Evolutionary conservation across 2,113 vertebrate species (phyloP).

Genomic region (Phrynocephalus versicolor): DNA sequence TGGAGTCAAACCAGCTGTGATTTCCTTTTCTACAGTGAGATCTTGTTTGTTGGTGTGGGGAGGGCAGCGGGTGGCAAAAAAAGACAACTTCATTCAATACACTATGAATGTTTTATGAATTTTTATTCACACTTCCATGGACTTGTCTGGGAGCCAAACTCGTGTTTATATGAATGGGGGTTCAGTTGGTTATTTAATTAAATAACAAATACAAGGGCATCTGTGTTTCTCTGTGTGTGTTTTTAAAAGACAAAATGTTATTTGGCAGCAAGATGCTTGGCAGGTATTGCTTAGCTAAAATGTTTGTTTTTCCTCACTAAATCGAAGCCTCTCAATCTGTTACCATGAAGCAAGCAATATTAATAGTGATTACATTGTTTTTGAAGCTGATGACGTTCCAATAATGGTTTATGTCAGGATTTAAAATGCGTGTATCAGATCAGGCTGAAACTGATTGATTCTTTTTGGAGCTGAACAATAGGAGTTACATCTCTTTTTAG

Average conservation of each 20-base stretch:
- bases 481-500: conserved; percentile 20
- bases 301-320: conserved; percentile 42
- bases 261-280: conserved; percentile 40
- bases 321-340: conserved; percentile 30
- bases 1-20: conserved; percentile 12
- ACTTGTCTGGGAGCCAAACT: conserved; percentile 44
- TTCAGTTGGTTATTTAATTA: conserved; percentile 49
- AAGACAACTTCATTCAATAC: conserved; percentile 41
- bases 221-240: conserved; percentile 6
- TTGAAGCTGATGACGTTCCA: conserved; percentile 34
- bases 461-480: conserved; percentile 25
- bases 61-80: conserved; percentile 23
- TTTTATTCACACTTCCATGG: conserved; percentile 49
- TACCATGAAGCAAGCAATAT: conserved; percentile 33
- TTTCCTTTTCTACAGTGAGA: conserved; percentile 35
- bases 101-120: background rate
- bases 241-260: conserved; percentile 10
- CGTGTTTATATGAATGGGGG: conserved; percentile 37
- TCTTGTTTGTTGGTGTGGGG: conserved; percentile 41
- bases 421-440: conserved; percentile 49
- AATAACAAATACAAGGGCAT: conserved; percentile 45
- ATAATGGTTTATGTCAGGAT: conserved; percentile 50
- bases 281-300: conserved; percentile 46
- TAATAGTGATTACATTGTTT: conserved; percentile 51
- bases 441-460: conserved; percentile 36